Percentiles rank a stretch among this genome's conserved stretches.
phyloP scores from a whole-genome alignment of 2,888 invertebrate species.

The Saturnia japonica region DNA sequence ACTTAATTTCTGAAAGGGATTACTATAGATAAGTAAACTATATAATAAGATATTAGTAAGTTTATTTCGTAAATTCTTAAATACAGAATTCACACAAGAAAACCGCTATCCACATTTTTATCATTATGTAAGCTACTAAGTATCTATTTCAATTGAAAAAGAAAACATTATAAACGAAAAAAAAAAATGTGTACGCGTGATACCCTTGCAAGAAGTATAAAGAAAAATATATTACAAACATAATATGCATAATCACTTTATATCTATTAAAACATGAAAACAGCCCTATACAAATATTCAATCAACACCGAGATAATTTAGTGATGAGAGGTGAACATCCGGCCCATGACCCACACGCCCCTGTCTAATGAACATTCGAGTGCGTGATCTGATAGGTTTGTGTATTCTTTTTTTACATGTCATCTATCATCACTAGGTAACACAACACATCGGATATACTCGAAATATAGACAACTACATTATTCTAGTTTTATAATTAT shows the following conservation, averaged over 20 bases:
- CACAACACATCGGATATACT: neutral
- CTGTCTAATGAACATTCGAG: slow-evolving; percentile 48
- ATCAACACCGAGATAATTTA: slow-evolving; percentile 57
- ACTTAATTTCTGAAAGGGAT: neutral
- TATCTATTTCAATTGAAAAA: neutral
- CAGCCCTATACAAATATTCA: slow-evolving; percentile 56
- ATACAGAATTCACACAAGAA: neutral
- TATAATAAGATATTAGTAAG: no score
- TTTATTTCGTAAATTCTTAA: no score
- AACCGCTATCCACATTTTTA: neutral
- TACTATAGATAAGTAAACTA: neutral
- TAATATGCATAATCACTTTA: slow-evolving; percentile 26
- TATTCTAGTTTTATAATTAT: neutral
- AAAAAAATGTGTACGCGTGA: no score
- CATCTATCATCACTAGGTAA: slow-evolving; percentile 6
- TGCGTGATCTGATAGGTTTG: slow-evolving; percentile 10
- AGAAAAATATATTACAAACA: neutral
- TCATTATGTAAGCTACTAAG: neutral
- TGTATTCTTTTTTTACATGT: slow-evolving; percentile 10
- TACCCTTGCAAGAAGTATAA: no score
- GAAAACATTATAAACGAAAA: no score
- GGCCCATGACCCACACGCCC: slow-evolving; percentile 44
- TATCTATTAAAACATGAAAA: slow-evolving; percentile 25
- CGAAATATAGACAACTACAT: neutral
- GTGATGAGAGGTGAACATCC: slow-evolving; percentile 50